Percentiles rank a stretch among this genome's conserved stretches.
Evolutionary conservation across 2,888 invertebrate genomes (phyloP).

Genomic region (Aphidoletes aphidimyza): DNA sequence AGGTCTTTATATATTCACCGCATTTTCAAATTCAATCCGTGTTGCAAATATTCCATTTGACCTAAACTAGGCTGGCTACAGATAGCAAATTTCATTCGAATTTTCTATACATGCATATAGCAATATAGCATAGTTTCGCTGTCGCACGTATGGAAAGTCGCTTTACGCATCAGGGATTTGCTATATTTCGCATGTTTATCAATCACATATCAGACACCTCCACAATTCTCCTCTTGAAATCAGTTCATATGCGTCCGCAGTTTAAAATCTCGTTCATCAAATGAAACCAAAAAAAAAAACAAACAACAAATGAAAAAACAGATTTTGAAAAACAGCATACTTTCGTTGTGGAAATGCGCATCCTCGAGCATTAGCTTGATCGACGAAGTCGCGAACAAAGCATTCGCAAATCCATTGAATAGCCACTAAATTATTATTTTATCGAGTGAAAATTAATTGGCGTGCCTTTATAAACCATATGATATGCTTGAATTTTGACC

Average conservation of each 20-base stretch:
- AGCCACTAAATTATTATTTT: background rate
- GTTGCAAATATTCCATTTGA: conserved; percentile 17
- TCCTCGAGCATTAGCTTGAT: conserved; percentile 11
- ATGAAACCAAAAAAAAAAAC: background rate
- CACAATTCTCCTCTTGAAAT: too few relatives aligned
- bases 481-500: too few relatives aligned
- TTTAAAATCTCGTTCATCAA: too few relatives aligned
- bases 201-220: too few relatives aligned
- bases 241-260: too few relatives aligned
- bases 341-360: conserved; percentile 31
- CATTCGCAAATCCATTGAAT: background rate
- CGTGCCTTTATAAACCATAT: too few relatives aligned
- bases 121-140: too few relatives aligned
- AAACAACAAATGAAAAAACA: background rate
- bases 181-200: too few relatives aligned
- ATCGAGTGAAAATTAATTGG: background rate
- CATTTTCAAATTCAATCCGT: background rate
- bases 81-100: background rate
- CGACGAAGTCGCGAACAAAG: background rate
- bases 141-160: too few relatives aligned
- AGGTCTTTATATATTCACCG: background rate
- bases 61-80: background rate
- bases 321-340: conserved; percentile 11
- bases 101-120: background rate
- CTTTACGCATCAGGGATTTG: too few relatives aligned